Evolutionary conservation across 1,140 invertebrate genomes (phyloP), one percentile per base, ranked within the genome.

Genomic region (Octopus bimaculoides): DNA sequence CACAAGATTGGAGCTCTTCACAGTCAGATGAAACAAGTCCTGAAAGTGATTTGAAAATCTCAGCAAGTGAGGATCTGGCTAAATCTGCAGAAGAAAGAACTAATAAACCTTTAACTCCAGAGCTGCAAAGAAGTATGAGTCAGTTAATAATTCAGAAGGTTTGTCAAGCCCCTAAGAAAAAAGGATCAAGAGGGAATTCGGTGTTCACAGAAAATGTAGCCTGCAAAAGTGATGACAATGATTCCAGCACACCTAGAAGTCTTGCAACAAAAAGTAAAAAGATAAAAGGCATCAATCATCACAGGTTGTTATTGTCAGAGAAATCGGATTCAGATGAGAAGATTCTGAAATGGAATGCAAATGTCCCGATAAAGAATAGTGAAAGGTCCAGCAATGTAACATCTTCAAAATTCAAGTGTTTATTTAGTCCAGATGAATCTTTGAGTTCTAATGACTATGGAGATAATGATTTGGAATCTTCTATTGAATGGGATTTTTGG

Each of bases 91-190:
- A 53, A 61, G 79, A 80, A 52, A 74, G 79, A 9, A 75, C 26
- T 5, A 41, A 77, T 9, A 26, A 78, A 71, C 80, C 78, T 61
- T 82, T 77, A 71, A 83, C 83, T 66, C 83, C 83, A 8, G 71
- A 81, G 75, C 80, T 84, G 79, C 79, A 83, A 80, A 81, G 81
- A 26, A 69, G 71, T 54, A 66, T 78, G 3, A 75, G 78, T 56
- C 78, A 78, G 74, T 53, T 79, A 52, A 75, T 78, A 17, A 73
- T 82, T 17, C 26, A 78, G 52, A 78, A 84, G 26, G 80, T 78
- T 5, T 71, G 78, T 54, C 77, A 84, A 77, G 79, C 82, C 55
- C 83, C 83, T 54, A 71, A 77, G 52, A 84, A 84, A 69, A 77
- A 77, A 75, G 53, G 61, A 14, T 9, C 56, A 5, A 78, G 53